Base-by-base conservation (phyloP, 2,797 vertebrate genomes). In the Ambastaia sidthimunki region DNA sequence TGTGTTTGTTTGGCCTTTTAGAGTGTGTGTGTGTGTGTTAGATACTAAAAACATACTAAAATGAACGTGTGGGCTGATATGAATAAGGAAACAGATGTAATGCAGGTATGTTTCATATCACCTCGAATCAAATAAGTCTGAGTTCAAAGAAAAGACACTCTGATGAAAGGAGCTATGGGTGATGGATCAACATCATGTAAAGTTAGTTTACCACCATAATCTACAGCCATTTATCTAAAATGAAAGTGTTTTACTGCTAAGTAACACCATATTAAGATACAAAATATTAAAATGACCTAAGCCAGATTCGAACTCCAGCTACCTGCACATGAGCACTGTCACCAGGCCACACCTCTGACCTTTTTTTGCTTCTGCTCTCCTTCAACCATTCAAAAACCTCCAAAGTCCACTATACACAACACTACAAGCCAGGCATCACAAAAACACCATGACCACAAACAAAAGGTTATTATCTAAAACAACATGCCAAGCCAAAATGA, bases 81-180 rank as follows among this genome's bases (percentile, higher is more conserved):
- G 11, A 62, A 89, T 91, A 89, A 78, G 4, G 81, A 81, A 79
- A 84, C 44, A 16, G 13, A 83, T 18, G 65, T 65, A n/a, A 76
- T 83, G 78, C 81, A 84, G 82, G 79, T 78, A 82, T 83, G 81
- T 84, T 82, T 67, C 83, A 80, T 86, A 84, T 87, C 55, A 80
- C 37, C 52, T 69, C 44, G 18, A 84, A 86, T 85, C 85, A 88
- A 78, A 81, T 48, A 76, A 57, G 78, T 83, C 25, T 80, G 34
- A 57, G 66, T 50, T 21, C 57, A 18, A 28, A 10, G 18, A 44
- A 47, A 47, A 67, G 55, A 74, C 0, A 1, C 6, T 18, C 9
- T 48, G 47, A 73, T 62, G 55, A 77, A 57, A 80, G 41, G 7
- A 73, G 68, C 50, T 60, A 70, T 3, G 41, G 76, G 41, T 50